A percentile compares a stretch with the other conserved stretches of the same genome.
These are phyloP conservation scores for Bolinopsis microptera DNA, from an alignment of 37 sponge, comb jelly and placozoan species.

Conservation along the genomic window DNA sequence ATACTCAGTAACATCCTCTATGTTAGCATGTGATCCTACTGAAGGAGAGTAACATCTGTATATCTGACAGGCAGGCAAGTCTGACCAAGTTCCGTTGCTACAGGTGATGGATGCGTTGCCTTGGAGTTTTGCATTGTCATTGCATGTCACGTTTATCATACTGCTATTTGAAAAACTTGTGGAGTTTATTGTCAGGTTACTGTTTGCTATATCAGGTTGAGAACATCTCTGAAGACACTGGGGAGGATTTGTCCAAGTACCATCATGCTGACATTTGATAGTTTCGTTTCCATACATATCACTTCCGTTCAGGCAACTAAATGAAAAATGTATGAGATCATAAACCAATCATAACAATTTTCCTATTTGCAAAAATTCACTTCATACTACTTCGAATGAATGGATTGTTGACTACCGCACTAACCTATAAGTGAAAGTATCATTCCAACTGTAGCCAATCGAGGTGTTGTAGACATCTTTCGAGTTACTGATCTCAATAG, in stretches of 20 bases:
- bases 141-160: not conserved
- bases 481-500: not conserved
- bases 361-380: no score
- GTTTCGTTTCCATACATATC: conserved; percentile 7
- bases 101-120: conserved; percentile 12
- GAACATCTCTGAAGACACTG: conserved; percentile 6
- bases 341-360: no score
- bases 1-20: not conserved
- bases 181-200: not conserved
- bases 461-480: not conserved
- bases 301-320: conserved; percentile 16
- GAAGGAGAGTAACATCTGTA: conserved; percentile 30
- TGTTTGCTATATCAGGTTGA: not conserved
- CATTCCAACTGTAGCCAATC: not conserved
- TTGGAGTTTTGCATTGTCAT: conserved; percentile 38
- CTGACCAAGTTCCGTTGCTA: conserved; percentile 15
- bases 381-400: no score
- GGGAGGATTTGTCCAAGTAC: conserved; percentile 1
- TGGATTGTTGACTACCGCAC: not conserved
- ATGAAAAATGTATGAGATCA: no score
- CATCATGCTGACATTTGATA: conserved; percentile 36
- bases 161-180: not conserved
- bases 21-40: not conserved
- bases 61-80: not conserved
- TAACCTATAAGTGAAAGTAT: conserved; percentile 48